Evolutionary conservation across 30 jellyfish, hydroid and myxozoan species (phyloP), one percentile per base, ranked within the genome.

Genomic region (Aurelia sp.): DNA sequence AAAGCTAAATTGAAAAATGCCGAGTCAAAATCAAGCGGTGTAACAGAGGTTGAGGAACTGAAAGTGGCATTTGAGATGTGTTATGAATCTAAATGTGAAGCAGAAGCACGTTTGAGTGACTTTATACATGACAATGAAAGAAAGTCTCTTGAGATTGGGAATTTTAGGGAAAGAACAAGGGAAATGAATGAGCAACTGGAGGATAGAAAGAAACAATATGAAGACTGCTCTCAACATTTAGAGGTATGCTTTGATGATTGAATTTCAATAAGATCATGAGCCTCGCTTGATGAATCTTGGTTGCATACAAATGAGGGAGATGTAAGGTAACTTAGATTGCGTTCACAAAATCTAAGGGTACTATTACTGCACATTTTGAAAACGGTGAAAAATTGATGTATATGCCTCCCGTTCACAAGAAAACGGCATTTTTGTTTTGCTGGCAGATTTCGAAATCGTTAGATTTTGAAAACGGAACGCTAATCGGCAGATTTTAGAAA

Each of bases 181-280:
- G 91, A 81, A 30, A 17, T 81, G 35, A 81, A 81, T 31, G 91
- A 81, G 27, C 85, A 81, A 48, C 72, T 81, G 70, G 61, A 37
- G 35, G 71, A 70, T 19, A 63, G 61, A 57, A 61, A 62, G 61
- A 81, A 37, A 20, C 84, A 81, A 21, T 62, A 40, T 23, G 66
- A 51, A 21, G 91, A 68, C 61, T 67, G 85, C 63, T 81, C 57
- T 41, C 71, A 81, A 37, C 91, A 81, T 35, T 84, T 81, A 19
- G 85, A 81, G 85, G 91, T 81, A 40, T 55, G 44, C 37, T 50
- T 22, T 50, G 33, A 4, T 27, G 1, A 4, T 37, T 3, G 5
- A 6, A 35, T 37, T 4, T 37, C 0, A 37, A 37, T 37, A 2
- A 37, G 50, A 37, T 37, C 50, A 37, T 37, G 50, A 37, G 50